phyloP scores from a whole-genome alignment of 2,888 invertebrate genomes.

The Drosophila recens region DNA sequence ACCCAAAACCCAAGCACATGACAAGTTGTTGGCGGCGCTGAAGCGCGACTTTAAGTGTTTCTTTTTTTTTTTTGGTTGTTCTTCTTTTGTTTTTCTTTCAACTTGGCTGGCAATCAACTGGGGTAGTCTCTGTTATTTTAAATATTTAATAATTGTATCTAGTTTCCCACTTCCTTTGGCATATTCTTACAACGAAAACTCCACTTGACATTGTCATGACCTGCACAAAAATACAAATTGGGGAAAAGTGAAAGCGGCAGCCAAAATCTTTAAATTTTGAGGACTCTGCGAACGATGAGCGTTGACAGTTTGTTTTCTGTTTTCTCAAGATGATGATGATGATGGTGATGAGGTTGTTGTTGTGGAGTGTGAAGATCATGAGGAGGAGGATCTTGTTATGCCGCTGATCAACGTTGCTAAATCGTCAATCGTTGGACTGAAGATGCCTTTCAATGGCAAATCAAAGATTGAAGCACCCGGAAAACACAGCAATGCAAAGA shows the following conservation, averaged over 20 bases:
- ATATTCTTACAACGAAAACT: constrained; percentile 69
- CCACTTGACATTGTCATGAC: constrained; percentile 73
- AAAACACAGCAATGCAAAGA: constrained; percentile 44
- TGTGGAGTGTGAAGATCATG: constrained; percentile 5
- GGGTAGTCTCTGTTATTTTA: constrained; percentile 67
- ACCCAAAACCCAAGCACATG: constrained; percentile 5
- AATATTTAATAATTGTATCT: constrained; percentile 80
- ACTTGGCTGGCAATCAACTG: constrained; percentile 31
- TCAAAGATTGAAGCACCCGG: constrained; percentile 60
- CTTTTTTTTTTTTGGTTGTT: constrained; percentile 9
- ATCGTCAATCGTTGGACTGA: constrained; percentile 52
- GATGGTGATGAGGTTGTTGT: neutral
- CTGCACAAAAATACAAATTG: constrained; percentile 22
- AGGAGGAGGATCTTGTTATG: constrained; percentile 29
- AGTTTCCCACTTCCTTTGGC: constrained; percentile 69
- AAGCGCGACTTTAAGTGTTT: constrained; percentile 73
- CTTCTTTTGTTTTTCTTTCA: constrained; percentile 26
- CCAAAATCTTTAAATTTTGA: constrained; percentile 4
- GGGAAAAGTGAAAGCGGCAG: constrained; percentile 72
- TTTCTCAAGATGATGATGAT: neutral
- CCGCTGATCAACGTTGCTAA: constrained; percentile 42
- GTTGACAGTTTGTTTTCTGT: constrained; percentile 53
- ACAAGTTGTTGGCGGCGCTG: constrained; percentile 45
- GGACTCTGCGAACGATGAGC: constrained; percentile 47
- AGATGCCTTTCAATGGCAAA: constrained; percentile 61